phyloP scores from a whole-genome alignment of 2,113 vertebrate genomes.

The Mirounga angustirostris region DNA sequence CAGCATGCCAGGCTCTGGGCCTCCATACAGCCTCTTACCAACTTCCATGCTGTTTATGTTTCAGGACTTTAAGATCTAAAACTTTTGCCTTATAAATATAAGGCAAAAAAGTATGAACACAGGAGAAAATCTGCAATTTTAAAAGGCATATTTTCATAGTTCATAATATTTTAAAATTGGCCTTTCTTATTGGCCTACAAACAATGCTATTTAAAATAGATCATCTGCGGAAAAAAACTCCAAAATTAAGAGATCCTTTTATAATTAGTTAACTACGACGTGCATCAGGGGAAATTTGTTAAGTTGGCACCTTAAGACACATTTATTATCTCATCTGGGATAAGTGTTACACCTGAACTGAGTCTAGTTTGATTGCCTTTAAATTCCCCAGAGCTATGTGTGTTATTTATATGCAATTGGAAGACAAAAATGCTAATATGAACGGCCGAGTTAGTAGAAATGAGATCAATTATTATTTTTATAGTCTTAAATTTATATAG shows the following conservation, averaged over 20 bases:
- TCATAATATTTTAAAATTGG: not conserved
- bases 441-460: not conserved
- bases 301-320: not conserved
- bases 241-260: not conserved
- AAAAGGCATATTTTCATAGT: not conserved
- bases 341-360: slow-evolving; percentile 7
- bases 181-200: not conserved
- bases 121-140: not conserved
- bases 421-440: not conserved
- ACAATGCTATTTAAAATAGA: not conserved
- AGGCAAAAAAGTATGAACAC: not conserved
- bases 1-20: no score
- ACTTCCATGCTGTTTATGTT: not conserved
- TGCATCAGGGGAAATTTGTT: not conserved
- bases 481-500: not conserved
- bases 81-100: not conserved
- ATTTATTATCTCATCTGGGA: not conserved
- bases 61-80: not conserved
- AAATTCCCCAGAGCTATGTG: not conserved
- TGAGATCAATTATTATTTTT: not conserved
- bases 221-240: not conserved
- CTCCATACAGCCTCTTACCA: not conserved
- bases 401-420: not conserved
- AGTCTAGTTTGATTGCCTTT: slow-evolving; percentile 4
- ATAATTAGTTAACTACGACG: not conserved